Conservation (phyloP, 2,797 vertebrate species). For the Alosa sapidissima region DNA sequence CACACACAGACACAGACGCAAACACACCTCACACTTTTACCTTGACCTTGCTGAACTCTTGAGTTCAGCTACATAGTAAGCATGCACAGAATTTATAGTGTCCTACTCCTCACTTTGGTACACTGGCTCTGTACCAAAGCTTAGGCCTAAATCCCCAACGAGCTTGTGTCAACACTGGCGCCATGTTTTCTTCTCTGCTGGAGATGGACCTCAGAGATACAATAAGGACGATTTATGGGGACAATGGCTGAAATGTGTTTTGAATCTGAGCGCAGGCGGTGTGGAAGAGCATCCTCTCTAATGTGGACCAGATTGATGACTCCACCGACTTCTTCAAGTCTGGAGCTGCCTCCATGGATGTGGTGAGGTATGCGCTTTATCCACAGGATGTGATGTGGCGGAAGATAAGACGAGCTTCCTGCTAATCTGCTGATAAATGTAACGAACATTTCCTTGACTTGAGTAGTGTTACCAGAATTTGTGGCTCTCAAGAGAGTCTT, state of each 20-base stretch:
- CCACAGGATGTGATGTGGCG: neutral
- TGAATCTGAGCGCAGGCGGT: conserved; percentile 63
- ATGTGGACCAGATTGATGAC: conserved; percentile 73
- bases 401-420: neutral
- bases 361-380: conserved; percentile 77
- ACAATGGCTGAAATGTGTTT: conserved; percentile 4
- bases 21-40: neutral
- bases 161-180: neutral
- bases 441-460: neutral
- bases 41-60: neutral
- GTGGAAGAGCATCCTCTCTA: conserved; percentile 84
- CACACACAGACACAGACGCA: neutral
- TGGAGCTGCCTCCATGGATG: conserved; percentile 87
- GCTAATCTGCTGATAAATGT: neutral
- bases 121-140: neutral
- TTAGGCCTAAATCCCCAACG: neutral
- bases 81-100: neutral
- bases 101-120: neutral
- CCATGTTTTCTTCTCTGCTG: neutral
- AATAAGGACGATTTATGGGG: neutral
- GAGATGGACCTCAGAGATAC: neutral
- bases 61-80: neutral
- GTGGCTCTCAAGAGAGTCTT: too few relatives aligned
- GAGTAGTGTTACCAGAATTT: too few relatives aligned
- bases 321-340: conserved; percentile 89